Evolutionary conservation across 2,797 vertebrate species (phyloP).

Genomic region (Neoniphon sammara): DNA sequence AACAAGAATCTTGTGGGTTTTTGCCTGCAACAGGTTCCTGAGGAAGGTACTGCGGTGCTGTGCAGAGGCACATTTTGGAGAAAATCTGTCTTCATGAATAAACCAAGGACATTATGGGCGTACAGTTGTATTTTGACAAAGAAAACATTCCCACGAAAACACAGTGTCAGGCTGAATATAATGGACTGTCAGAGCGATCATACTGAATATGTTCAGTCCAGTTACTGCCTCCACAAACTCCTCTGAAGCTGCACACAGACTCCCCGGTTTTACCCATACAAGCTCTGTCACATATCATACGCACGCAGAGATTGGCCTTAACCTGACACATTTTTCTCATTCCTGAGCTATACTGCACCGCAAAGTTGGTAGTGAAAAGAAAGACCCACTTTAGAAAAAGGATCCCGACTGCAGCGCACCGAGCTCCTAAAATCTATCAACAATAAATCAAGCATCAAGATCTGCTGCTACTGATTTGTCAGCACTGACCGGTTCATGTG

Average conservation of each 20-base stretch:
- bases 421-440: not conserved
- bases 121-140: too few species aligned
- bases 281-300: constrained; percentile 39
- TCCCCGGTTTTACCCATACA: constrained; percentile 36
- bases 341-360: not conserved
- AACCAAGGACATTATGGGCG: too few species aligned
- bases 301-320: constrained; percentile 11
- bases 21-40: too few species aligned
- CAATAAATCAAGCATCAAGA: not conserved
- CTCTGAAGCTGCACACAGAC: not conserved
- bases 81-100: too few species aligned
- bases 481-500: not conserved
- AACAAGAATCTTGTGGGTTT: not conserved
- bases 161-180: constrained; percentile 25
- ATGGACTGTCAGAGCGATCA: constrained; percentile 43
- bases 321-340: constrained; percentile 12
- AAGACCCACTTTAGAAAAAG: too few species aligned
- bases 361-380: constrained; percentile 1
- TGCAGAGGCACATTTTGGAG: too few species aligned
- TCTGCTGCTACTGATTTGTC: not conserved
- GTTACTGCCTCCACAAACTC: constrained; percentile 9
- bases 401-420: too few species aligned
- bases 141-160: constrained; percentile 28
- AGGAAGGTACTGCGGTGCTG: too few species aligned
- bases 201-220: constrained; percentile 16